These are phyloP conservation scores for Zaprionus tsacasi DNA, from an alignment of 1,140 invertebrate species.

Conservation along the genomic window DNA sequence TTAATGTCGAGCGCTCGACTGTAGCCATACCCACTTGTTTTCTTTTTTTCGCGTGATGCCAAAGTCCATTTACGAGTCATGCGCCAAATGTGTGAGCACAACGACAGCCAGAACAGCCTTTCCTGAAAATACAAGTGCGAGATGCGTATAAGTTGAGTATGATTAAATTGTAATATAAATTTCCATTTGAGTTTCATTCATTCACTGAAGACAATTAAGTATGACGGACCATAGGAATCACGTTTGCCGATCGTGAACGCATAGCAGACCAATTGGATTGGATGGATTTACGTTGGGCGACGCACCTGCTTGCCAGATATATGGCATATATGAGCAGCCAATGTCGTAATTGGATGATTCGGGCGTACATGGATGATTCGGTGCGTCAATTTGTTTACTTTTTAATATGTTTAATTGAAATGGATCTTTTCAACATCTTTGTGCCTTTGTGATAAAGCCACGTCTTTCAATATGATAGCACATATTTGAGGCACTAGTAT, in stretches of 20 bases:
- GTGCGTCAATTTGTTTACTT: slow-evolving; percentile 4
- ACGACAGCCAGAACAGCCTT: background rate
- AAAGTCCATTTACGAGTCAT: slow-evolving; percentile 78
- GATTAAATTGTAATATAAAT: slow-evolving; percentile 19
- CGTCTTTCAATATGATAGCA: no score
- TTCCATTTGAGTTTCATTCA: slow-evolving; percentile 21
- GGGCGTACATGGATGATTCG: background rate
- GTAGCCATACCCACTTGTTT: no score
- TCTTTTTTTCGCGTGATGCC: no score
- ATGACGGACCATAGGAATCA: slow-evolving; percentile 30
- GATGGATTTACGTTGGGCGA: background rate
- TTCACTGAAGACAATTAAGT: slow-evolving; percentile 56
- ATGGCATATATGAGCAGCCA: background rate
- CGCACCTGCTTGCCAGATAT: background rate
- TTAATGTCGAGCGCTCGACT: no score
- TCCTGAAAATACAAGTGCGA: slow-evolving; percentile 19
- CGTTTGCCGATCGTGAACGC: slow-evolving; percentile 55
- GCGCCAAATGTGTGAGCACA: slow-evolving; percentile 57
- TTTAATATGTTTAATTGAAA: no score
- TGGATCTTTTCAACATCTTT: no score
- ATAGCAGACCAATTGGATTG: background rate
- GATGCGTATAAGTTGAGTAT: slow-evolving; percentile 32
- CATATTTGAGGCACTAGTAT: no score
- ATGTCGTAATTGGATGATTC: slow-evolving; percentile 7
- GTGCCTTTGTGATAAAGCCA: no score